A percentile compares a stretch with the other conserved stretches of the same genome.
Conservation (phyloP, 1,140 invertebrate genomes). For the Armadillidium nasatum region DNA sequence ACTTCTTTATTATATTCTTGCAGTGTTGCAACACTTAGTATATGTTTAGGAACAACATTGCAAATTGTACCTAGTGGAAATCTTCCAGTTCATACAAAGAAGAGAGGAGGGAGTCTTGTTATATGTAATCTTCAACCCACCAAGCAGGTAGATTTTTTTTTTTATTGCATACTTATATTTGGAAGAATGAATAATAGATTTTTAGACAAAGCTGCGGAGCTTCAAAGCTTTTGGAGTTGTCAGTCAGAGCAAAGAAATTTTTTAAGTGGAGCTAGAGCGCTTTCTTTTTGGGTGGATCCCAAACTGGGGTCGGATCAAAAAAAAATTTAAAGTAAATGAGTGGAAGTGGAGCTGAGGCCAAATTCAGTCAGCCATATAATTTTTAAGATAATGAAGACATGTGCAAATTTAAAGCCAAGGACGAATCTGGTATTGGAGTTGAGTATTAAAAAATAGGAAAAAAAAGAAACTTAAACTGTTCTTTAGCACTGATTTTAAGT, state of each 20-base stretch:
- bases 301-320: no score
- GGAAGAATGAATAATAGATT: slow-evolving; percentile 7
- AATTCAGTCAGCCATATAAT: no score
- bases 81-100: slow-evolving; percentile 80
- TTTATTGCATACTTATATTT: slow-evolving; percentile 20
- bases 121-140: slow-evolving; percentile 96
- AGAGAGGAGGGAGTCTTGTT: slow-evolving; percentile 74
- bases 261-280: not conserved
- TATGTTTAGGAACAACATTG: slow-evolving; percentile 90
- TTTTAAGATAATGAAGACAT: no score
- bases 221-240: not conserved
- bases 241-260: not conserved
- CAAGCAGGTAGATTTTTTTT: slow-evolving; percentile 61
- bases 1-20: no score
- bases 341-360: no score
- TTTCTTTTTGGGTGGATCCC: not conserved
- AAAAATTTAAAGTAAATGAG: no score
- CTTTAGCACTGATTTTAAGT: no score
- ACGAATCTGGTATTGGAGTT: no score
- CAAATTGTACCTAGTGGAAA: slow-evolving; percentile 97
- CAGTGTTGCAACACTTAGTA: slow-evolving; percentile 82
- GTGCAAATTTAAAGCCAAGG: no score
- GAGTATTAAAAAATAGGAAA: no score
- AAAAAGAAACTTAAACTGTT: no score
- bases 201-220: not conserved